Evolutionary conservation across 2,113 vertebrate genomes (phyloP).

Genomic region (Lampris incognitus): DNA sequence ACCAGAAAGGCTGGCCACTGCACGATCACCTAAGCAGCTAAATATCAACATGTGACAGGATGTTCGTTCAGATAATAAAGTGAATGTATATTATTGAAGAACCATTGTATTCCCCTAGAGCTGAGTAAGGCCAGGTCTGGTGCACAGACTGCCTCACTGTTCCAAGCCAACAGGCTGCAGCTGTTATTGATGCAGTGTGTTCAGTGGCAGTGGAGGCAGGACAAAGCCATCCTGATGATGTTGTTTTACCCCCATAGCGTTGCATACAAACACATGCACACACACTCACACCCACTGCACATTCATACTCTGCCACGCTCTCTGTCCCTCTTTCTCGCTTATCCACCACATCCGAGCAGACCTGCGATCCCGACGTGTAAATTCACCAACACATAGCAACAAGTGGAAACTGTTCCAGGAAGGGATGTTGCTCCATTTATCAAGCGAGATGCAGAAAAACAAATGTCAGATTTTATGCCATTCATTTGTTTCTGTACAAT

Average conservation of each 20-base stretch:
- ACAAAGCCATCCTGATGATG: conserved; percentile 50
- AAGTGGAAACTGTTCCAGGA: conserved; percentile 61
- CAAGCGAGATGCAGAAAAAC: conserved; percentile 8
- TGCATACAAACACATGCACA: conserved; percentile 63
- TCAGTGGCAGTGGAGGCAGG: conserved; percentile 48
- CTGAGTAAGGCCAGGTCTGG: conserved; percentile 28
- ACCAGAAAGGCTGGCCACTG: too few relatives aligned
- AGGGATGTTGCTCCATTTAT: not conserved
- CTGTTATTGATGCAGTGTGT: conserved; percentile 52
- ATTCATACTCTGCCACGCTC: not conserved
- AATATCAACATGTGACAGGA: not conserved
- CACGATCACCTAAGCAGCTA: not conserved
- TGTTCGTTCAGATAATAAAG: not conserved
- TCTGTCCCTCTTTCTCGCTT: conserved; percentile 32
- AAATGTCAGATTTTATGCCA: conserved; percentile 1
- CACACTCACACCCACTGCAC: conserved; percentile 30
- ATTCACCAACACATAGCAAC: conserved; percentile 57
- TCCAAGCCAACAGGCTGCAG: conserved; percentile 45
- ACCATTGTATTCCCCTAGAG: conserved; percentile 42
- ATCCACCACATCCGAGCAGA: conserved; percentile 59
- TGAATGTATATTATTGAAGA: not conserved
- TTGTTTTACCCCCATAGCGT: conserved; percentile 65
- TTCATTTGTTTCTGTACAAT: not conserved
- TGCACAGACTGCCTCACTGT: conserved; percentile 14
- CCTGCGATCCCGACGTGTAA: conserved; percentile 10